phyloP scores from a whole-genome alignment of 2,888 invertebrate species.

The Cyrtodaria siliqua region DNA sequence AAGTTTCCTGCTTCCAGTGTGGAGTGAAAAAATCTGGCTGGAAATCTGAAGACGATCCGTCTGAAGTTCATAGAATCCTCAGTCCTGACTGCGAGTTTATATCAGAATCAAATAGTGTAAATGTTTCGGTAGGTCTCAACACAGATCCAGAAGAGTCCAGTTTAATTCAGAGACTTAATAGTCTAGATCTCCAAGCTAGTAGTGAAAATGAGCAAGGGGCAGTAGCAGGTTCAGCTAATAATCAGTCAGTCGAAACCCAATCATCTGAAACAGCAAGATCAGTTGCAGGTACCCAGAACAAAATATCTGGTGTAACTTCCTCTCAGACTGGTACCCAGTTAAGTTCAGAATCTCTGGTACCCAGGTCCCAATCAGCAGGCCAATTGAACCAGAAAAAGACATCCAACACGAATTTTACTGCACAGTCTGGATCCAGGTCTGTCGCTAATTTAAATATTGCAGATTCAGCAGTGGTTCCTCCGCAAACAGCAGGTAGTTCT shows the following conservation, averaged over 20 bases:
- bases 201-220: not conserved
- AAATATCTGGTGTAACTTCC: no score
- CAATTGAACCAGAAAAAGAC: not conserved
- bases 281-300: not conserved
- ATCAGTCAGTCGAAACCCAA: not conserved
- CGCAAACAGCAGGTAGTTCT: not conserved
- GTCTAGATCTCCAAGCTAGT: not conserved
- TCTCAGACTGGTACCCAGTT: no score
- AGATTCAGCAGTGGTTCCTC: not conserved
- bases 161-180: not conserved
- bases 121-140: constrained; percentile 25
- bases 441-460: constrained; percentile 5
- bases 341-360: not conserved
- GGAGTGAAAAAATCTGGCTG: constrained; percentile 96
- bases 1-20: constrained; percentile 96
- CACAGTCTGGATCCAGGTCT: not conserved
- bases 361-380: not conserved
- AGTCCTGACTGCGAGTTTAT: constrained; percentile 94
- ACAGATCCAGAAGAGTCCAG: not conserved
- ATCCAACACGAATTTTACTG: not conserved
- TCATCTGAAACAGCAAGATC: not conserved
- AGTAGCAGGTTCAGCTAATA: not conserved
- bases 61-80: constrained; percentile 91
- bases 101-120: constrained; percentile 19
- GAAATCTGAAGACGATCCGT: constrained; percentile 95